Evolutionary conservation across 2,797 vertebrate genomes (phyloP).

Genomic region (Chiloscyllium punctatum): DNA sequence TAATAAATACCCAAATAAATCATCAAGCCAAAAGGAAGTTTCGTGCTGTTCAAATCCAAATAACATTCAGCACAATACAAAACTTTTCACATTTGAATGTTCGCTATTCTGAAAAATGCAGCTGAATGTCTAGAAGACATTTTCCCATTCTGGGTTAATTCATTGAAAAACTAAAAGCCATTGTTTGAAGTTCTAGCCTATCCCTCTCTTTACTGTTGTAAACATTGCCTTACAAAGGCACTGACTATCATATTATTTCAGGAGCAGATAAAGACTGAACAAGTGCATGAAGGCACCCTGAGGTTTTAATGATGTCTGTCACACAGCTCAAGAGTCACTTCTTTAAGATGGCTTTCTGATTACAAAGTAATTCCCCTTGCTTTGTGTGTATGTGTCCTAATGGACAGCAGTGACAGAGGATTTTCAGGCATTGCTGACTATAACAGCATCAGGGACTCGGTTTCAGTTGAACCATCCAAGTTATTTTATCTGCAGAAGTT

Average conservation of each 20-base stretch:
- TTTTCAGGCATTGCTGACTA: background rate
- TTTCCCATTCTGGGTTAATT: background rate
- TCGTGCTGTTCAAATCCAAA: background rate
- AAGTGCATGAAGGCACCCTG: background rate
- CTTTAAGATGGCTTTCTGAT: background rate
- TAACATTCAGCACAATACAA: background rate
- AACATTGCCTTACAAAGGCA: background rate
- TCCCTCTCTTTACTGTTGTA: background rate
- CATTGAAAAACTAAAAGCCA: background rate
- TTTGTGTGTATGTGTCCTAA: background rate
- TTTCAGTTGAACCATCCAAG: background rate
- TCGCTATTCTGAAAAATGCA: background rate
- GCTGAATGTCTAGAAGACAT: background rate
- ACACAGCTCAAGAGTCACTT: background rate
- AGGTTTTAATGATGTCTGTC: background rate
- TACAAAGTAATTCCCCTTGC: background rate
- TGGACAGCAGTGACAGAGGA: background rate
- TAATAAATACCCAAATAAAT: background rate
- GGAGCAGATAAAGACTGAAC: background rate
- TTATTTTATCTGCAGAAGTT: background rate
- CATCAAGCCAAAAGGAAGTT: background rate
- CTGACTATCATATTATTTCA: background rate
- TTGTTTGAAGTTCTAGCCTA: background rate
- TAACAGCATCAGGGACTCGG: background rate
- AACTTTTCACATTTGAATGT: background rate